These are phyloP conservation scores for Tautogolabrus adspersus DNA, from an alignment of 2,113 vertebrate genomes.

Conservation along the genomic window DNA sequence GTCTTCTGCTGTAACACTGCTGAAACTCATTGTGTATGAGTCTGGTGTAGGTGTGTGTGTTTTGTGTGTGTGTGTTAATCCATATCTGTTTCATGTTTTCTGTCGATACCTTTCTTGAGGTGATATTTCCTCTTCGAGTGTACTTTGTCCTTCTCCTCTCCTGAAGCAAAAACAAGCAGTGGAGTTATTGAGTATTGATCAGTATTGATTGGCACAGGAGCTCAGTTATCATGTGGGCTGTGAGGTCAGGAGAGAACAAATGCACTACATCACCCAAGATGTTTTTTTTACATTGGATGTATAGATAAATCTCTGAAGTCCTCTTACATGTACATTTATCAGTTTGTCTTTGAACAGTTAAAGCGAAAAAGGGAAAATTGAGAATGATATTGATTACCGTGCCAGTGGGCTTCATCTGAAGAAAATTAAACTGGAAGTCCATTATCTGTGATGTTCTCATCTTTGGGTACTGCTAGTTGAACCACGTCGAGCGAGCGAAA, in stretches of 20 bases:
- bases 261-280: background rate
- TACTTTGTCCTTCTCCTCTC: conserved; percentile 30
- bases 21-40: too few species aligned
- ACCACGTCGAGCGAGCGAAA: too few species aligned
- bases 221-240: conserved; percentile 18
- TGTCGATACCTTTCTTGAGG: background rate
- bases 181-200: conserved; percentile 53
- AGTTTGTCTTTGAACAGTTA: background rate
- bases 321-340: background rate
- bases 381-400: background rate
- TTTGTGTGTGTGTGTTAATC: too few species aligned
- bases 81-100: background rate
- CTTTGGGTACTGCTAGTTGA: background rate
- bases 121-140: background rate
- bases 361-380: background rate
- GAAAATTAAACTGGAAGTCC: background rate
- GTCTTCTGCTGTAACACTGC: background rate
- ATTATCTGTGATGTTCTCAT: background rate
- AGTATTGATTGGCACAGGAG: conserved; percentile 20
- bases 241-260: conserved; percentile 17
- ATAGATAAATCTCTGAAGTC: background rate
- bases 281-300: background rate
- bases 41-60: too few species aligned
- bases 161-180: conserved; percentile 15
- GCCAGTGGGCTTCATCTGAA: background rate